Evolutionary conservation across 2,113 vertebrate genomes (phyloP), one percentile per base, ranked within the genome.

Genomic region (Mesocricetus auratus): DNA sequence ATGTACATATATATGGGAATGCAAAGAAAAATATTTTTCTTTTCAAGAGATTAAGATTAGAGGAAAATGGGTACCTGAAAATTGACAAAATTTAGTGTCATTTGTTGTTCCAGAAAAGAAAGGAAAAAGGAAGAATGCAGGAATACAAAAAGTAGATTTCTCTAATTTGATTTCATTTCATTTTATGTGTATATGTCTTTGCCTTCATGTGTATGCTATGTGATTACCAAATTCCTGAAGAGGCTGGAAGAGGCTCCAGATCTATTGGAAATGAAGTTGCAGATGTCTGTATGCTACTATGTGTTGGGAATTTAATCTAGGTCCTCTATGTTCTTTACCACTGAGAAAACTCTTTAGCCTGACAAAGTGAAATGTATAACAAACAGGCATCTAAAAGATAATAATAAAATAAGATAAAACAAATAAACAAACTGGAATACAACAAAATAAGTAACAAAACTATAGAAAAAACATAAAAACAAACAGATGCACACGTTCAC

Each of bases 51-150:
- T 31, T 64, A 85, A 19, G n/a, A 87, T 66, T 74, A 83, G 45
- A 91, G 60, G 74, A 81, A 91, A 74, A 2, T 0, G 9, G 62
- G 64, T 56, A 97, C 95, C 92, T 91, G 66, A 81, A 94, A 91
- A 90, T 19, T 68, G 19, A 62, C 86, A 91, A 86, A 58, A 86
- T 93, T 86, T 90, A 90, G 62, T 73, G 89, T 87, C 5, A 22
- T 89, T 15, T 21, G 69, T 96, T 94, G 2, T 8, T 69, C 79
- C 26, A 4, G 8, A 89, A 82, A 33, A 83, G 1, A 74, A n/a
- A 50, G 21, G 16, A 2, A 47, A 29, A 93, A 89, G 0, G 29
- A 78, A 0, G 89, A 94, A 26, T 85, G 68, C 33, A 62, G 64
- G 85, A 74, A 45, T 78, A 50, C 5, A 21, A 10, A 94, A 90